Base-by-base conservation (phyloP, 2,888 invertebrate genomes). In the Suillia variegata region DNA sequence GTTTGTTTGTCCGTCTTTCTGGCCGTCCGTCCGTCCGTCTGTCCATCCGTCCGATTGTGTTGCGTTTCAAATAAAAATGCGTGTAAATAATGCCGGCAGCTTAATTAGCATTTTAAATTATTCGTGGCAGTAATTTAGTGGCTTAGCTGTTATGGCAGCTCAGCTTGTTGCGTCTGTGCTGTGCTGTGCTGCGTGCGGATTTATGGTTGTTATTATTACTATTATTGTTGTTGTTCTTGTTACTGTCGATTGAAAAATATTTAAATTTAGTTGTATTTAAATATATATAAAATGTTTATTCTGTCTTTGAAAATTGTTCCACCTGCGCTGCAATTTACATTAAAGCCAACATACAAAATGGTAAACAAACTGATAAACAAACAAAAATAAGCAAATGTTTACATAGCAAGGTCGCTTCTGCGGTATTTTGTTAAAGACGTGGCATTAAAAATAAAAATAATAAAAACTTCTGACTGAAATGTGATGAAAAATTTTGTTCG, bases 101-200 rank as follows among this genome's bases (percentile, higher is more conserved):
- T 76, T 73, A 75, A 76, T 77, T 76, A 76, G 75, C 75, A 73
- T 76, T 76, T 73, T 67, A 69, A 70, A 74, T 70, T 70, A 71
- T 67, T 65, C 59, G 56, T 53, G 38, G 54, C 42, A 34, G 57
- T 33, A 31, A 33, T 58, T 58, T 50, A 47, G 21, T 57, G 21
- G 51, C 45, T 52, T 34, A 45, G 45, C 45, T 45, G 45, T 45
- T 20, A 45, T 18, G 18, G 26, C 26, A 6, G 26, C 10, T 5
- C 26, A 10, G 26, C 26, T 26, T 26, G 26, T 5, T 21, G 26
- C 6, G 1, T 21, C 18, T 42, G 54, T n/a, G 8, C 49, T 38
- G 15, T 54, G 45, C 38, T n/a, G 38, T 54, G 50, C 31, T 12
- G 50, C 53, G 54, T 17, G 38, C n/a, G 12, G 38, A 8, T 5